Evolutionary conservation across 1,140 invertebrate genomes (phyloP).

Genomic region (Vollenhovia emeryi): DNA sequence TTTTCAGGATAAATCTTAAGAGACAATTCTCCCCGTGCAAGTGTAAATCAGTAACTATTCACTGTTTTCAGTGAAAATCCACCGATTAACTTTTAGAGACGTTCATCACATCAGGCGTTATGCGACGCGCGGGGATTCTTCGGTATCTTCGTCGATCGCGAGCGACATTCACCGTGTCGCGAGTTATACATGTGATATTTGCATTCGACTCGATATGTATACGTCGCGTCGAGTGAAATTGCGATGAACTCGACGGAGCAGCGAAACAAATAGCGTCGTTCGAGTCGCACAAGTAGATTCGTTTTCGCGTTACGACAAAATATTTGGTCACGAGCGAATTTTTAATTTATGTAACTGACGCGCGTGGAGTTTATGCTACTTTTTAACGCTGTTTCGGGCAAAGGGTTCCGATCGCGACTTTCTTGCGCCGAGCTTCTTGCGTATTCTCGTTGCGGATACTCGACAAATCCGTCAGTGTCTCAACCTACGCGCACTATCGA

Average conservation of each 20-base stretch:
- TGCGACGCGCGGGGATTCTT: not conserved
- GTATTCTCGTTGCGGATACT: not conserved
- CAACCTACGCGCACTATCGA: conserved; percentile 42
- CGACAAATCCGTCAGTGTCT: conserved; percentile 8
- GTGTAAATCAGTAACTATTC: no score
- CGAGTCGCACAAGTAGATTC: not conserved
- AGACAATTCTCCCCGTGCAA: no score
- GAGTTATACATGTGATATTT: not conserved
- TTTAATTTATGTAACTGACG: conserved; percentile 47
- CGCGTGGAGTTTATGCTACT: not conserved
- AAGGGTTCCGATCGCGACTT: not conserved
- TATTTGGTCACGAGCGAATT: conserved; percentile 36
- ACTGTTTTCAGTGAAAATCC: no score
- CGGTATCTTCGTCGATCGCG: conserved; percentile 20
- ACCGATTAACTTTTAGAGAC: no score
- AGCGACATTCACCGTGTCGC: conserved; percentile 8
- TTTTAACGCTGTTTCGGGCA: not conserved
- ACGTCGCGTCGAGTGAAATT: conserved; percentile 10
- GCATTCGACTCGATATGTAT: not conserved
- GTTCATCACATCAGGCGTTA: not conserved
- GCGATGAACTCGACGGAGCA: conserved; percentile 15
- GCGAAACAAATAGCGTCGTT: conserved; percentile 37
- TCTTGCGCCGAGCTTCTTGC: conserved; percentile 3
- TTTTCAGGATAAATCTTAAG: no score
- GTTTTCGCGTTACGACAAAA: conserved; percentile 16